Conservation (phyloP, 2,113 vertebrate species). For the Nipponia nippon region DNA sequence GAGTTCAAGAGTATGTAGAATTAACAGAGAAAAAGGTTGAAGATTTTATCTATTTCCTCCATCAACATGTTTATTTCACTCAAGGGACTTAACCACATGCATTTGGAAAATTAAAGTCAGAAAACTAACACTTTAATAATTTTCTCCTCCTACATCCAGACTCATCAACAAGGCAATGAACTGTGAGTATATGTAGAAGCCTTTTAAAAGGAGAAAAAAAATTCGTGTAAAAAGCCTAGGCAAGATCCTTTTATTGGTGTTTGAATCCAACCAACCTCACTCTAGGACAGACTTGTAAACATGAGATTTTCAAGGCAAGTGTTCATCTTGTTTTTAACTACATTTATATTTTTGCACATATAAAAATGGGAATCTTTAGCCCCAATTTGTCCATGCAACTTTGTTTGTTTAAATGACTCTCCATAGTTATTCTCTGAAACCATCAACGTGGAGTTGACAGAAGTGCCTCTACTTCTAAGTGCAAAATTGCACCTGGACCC, state of each 20-base stretch:
- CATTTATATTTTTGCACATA: background rate
- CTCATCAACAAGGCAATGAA: background rate
- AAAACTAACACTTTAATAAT: constrained; percentile 21
- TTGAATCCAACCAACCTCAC: background rate
- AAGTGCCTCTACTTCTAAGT: background rate
- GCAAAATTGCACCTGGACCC: background rate
- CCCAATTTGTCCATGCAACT: background rate
- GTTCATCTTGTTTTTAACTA: background rate
- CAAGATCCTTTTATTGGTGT: background rate
- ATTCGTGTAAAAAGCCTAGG: background rate
- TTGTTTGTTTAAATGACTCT: background rate
- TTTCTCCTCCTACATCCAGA: background rate
- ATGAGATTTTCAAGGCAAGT: background rate
- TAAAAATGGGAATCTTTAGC: background rate
- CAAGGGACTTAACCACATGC: background rate
- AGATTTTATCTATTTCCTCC: constrained; percentile 27
- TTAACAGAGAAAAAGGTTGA: background rate
- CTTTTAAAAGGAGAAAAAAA: background rate
- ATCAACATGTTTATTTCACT: constrained; percentile 13
- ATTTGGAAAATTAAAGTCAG: constrained; percentile 38
- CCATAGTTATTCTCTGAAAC: background rate
- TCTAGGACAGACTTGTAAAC: background rate
- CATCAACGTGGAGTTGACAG: background rate
- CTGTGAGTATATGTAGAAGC: background rate
- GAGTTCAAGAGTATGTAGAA: background rate